Base-by-base conservation (phyloP, 2,888 invertebrate genomes). In the Tachina lurida region DNA sequence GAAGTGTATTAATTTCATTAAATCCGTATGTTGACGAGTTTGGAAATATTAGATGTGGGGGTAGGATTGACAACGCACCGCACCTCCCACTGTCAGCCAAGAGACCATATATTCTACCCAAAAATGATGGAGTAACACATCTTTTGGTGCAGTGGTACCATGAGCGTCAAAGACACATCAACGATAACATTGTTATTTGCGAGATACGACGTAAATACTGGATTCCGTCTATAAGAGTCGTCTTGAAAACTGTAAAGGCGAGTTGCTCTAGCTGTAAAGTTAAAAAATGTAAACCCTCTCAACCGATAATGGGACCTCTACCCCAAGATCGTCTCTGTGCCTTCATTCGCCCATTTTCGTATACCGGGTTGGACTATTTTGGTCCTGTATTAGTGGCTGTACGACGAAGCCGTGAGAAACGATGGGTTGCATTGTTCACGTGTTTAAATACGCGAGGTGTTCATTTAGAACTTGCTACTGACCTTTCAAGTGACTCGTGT, bases 351-450 rank as follows among this genome's bases (percentile, higher is more conserved):
- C 75, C 75, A 43, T 75, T 67, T 10, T 67, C 49, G n/a, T 65
- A 47, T 31, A 47, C 65, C 12, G 65, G 65, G 2, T 17, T 65
- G 22, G 22, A 22, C 22, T 22, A 22, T 22, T 22, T 22, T 22
- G 22, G 22, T 22, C 22, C 22, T 3, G 22, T 22, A 22, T 3
- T 22, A 22, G 22, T 22, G 22, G 22, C 22, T 22, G 3, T 22
- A 1, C 22, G 22, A 22, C 3, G 22, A 22, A 22, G 2, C 63
- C 15, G 12, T 13, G 70, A 70, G n/a, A 78, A 70, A 31, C 17
- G 49, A 10, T 70, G 68, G 78, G 60, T 78, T 17, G 78, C 78
- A 10, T 62, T 78, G 13, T 79, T 79, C n/a, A 71, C 63, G 19
- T 71, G 79, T 56, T 47, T 63, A 45, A 71, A 54, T 9, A 62